Evolutionary conservation across 92 coral and sea anemone genomes (phyloP), one percentile per base, ranked within the genome.

Genomic region (Heliopora coerulea): DNA sequence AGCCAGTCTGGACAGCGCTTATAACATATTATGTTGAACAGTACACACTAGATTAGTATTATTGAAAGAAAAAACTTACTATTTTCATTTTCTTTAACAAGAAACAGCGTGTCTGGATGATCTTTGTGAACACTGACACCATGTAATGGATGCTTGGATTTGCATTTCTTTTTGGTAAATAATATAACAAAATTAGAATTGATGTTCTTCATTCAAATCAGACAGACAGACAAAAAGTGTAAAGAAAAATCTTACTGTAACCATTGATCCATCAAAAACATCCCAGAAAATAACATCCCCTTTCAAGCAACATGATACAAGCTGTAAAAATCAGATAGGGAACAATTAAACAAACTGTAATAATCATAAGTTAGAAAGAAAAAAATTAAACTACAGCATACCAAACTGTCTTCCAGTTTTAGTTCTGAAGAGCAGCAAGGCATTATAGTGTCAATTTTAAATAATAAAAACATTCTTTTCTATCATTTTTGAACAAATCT

Each of bases 241-340:
- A n/a, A n/a, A n/a, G n/a, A n/a, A 3, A 62, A 33, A 24, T 52
- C 41, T 76, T 58, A 93, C 98, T 86, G 84, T 85, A 3, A 93
- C 74, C 56, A 89, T 83, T 0, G 85, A 88, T 17, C 96, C 93
- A 84, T 93, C 98, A 35, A 88, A 85, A 27, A 84, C 83, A 75
- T 93, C 98, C 98, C 93, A 93, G 64, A 85, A 76, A 30, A 90
- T 87, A 24, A 93, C 83, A 32, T 48, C 66, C 9, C 90, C 87
- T 73, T 77, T 85, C 29, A 39, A 18, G 12, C 90, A 79, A 31
- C 91, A 93, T 26, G 96, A 87, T 25, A 93, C 54, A 39, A 93
- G 81, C 98, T 93, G 72, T 8, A 74, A 61, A 18, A 28, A 17
- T 3, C 57, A 72, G 20, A 59, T 37, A 42, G 11, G 67, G 3